Conservation (phyloP, 2,797 vertebrate genomes). For the Hemitrygon akajei region DNA sequence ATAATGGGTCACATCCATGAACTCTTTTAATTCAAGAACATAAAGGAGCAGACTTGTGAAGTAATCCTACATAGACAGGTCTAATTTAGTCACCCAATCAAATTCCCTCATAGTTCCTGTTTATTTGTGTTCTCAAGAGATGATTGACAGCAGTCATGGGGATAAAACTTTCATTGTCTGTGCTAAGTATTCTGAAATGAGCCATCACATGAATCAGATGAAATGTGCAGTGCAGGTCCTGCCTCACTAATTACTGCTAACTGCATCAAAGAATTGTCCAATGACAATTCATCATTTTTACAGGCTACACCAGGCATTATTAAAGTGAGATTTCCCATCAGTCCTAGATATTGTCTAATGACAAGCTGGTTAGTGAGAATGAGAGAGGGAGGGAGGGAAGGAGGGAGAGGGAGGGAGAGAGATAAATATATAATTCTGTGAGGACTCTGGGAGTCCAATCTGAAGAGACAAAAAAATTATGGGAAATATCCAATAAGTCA, state of each 20-base stretch:
- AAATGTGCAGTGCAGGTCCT: not conserved
- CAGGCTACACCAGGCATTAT: not conserved
- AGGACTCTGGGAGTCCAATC: too few relatives aligned
- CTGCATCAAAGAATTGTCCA: not conserved
- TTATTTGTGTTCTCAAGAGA: not conserved
- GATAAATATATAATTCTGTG: too few relatives aligned
- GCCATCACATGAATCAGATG: not conserved
- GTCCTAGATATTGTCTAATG: not conserved
- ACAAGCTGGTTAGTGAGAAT: not conserved
- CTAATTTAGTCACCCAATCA: not conserved
- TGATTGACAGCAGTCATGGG: not conserved
- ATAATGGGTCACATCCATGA: not conserved
- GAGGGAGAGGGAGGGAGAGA: too few relatives aligned
- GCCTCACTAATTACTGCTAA: slow-evolving; percentile 4
- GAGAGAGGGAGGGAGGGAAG: too few relatives aligned
- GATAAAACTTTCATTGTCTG: not conserved
- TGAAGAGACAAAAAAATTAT: too few relatives aligned
- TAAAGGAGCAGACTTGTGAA: not conserved
- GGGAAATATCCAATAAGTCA: too few relatives aligned
- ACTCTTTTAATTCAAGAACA: not conserved
- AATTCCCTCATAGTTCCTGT: not conserved
- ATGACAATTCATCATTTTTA: not conserved
- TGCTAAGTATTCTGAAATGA: not conserved
- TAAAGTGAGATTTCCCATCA: not conserved
- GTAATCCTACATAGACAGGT: not conserved